These are phyloP conservation scores for Rhyacophila brunnea DNA, from an alignment of 1,140 invertebrate species.

Conservation along the genomic window DNA sequence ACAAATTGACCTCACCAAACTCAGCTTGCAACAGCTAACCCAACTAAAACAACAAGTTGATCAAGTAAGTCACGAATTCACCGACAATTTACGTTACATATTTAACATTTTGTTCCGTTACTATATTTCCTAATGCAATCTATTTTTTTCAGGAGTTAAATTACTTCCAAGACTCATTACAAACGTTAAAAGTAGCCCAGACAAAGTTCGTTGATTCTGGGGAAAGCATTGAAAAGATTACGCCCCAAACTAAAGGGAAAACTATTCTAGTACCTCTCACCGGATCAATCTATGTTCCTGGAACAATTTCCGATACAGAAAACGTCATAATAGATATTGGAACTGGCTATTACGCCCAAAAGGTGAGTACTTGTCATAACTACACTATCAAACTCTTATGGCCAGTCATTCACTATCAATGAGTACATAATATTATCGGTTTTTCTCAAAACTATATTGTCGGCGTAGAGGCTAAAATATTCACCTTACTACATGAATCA, in stretches of 20 bases:
- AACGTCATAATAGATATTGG: conserved; percentile 91
- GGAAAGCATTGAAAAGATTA: conserved; percentile 80
- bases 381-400: no score
- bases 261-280: conserved; percentile 89
- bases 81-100: conserved; percentile 8
- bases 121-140: not conserved
- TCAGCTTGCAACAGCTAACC: conserved; percentile 76
- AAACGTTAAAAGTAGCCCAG: conserved; percentile 86
- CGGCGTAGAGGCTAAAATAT: no score
- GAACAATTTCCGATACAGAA: conserved; percentile 75
- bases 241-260: conserved; percentile 70
- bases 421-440: no score
- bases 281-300: conserved; percentile 93
- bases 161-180: conserved; percentile 84
- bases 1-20: conserved; percentile 73
- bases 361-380: conserved; percentile 55
- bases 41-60: conserved; percentile 85
- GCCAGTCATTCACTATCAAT: no score
- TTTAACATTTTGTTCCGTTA: not conserved
- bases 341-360: conserved; percentile 93
- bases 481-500: no score
- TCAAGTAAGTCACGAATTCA: conserved; percentile 58
- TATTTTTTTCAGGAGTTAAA: conserved; percentile 69
- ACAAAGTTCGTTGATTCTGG: conserved; percentile 86
- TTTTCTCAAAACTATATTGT: no score